Evolutionary conservation across 2,797 vertebrate species (phyloP), one percentile per base, ranked within the genome.

Genomic region (Poecilia wingei): DNA sequence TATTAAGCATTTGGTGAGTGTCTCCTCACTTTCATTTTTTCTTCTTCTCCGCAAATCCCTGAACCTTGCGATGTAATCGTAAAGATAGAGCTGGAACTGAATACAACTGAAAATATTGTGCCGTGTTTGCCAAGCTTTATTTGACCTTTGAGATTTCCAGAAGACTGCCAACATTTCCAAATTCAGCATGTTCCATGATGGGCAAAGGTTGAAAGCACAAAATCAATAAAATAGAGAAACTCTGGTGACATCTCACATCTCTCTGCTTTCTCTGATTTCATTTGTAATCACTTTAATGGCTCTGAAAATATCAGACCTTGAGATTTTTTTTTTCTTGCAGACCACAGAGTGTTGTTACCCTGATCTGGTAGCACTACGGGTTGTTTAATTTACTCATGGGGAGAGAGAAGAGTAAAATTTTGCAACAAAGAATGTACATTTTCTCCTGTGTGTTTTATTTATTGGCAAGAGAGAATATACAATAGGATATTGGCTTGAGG

Each of bases 401-500:
- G 18, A 64, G 33, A 22, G 6, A 20, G 8, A 20, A 12, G 13
- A 33, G 16, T 64, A 14, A 7, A 20, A 36, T 66, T 66, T 66
- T 22, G 18, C 33, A 66, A 39, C 61, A 39, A 1, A 36, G 6
- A 33, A 39, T 66, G 33, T 66, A 9, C 7, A 20, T 66, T 66
- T 66, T 66, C 8, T 61, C 28, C 5, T 61, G 28, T 55, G 51
- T 10, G 51, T 59, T 31, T 16, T 59, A 16, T 61, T 18, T 61
- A 31, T 61, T 61, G 80, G 64, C 59, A 79, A 16, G 9, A 79
- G 70, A 69, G 74, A 78, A 81, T 61, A 64, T 47, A 66, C 36
- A 74, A 20, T 53, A n/a, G 12, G 36, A 83, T 55, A 79, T 81
- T 85, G 45, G 79, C 41, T 74, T 69, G 49, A 75, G 13, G 55